Percentiles rank a stretch among this genome's conserved stretches.
These are phyloP conservation scores for Chironomus tentans DNA, from an alignment of 2,888 invertebrate species.

Conservation along the genomic window DNA sequence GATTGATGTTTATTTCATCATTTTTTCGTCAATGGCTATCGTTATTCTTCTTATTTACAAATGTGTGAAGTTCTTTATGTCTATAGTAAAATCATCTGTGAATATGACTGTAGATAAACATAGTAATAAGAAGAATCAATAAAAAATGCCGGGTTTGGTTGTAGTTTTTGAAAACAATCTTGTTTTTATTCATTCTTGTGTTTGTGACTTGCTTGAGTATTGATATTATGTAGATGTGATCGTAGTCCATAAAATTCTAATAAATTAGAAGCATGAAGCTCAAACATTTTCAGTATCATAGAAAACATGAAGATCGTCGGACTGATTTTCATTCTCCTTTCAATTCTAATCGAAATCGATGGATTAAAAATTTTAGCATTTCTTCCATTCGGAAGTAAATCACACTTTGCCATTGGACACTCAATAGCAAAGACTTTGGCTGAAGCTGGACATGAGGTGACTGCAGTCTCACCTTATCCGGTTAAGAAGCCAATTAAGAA, in stretches of 20 bases:
- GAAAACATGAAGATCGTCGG: neutral
- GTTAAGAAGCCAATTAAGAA: slow-evolving; percentile 28
- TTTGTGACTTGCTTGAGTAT: neutral
- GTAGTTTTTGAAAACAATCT: too few species aligned
- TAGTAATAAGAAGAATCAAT: too few species aligned
- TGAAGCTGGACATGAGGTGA: slow-evolving; percentile 33
- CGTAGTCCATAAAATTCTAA: neutral
- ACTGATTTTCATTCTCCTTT: neutral
- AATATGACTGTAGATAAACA: too few species aligned
- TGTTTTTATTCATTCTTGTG: neutral
- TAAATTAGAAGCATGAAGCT: neutral
- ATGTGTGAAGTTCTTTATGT: too few species aligned
- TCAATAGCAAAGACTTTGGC: slow-evolving; percentile 36
- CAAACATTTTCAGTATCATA: neutral
- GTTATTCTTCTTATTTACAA: too few species aligned
- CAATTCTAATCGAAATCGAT: neutral
- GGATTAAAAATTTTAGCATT: neutral
- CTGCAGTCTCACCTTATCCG: slow-evolving; percentile 28
- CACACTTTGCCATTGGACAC: slow-evolving; percentile 36
- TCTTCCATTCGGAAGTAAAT: slow-evolving; percentile 26
- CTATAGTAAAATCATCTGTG: too few species aligned
- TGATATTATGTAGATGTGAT: neutral
- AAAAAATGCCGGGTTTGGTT: too few species aligned
- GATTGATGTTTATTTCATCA: too few species aligned
- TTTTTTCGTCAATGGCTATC: too few species aligned